Evolutionary conservation across 2,113 vertebrate genomes (phyloP), one percentile per base, ranked within the genome.

Genomic region (Macrotis lagotis): DNA sequence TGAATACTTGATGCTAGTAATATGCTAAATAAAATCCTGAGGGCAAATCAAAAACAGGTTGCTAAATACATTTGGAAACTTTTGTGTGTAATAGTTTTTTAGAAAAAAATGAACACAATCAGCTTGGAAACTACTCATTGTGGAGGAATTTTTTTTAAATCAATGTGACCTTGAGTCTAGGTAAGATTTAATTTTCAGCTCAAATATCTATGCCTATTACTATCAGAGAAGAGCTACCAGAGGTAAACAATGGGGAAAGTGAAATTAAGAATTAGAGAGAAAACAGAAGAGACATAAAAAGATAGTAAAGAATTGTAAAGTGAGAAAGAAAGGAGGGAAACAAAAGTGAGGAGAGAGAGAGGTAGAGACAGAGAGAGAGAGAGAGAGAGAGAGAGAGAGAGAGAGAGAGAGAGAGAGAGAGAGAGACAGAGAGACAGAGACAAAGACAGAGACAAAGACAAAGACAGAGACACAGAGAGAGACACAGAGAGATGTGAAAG

Each of bases 41-140:
- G 88, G 95, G 97, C 48, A 97, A 97, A 98, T 97, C 97, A 93
- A 96, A 97, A 98, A 93, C 97, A 97, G 53, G 50, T 51, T 94
- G 48, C 91, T 95, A 95, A 97, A 97, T 90, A 93, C 47, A 94
- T 97, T 96, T 93, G 51, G 88, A 92, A 95, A 91, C 2, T 66
- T 92, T n/a, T 59, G 2, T 59, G 4, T 91, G 28, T 37, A 83
- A 83, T 83, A 44, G 12, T 91, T 24, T 97, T 66, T 89, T n/a
- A n/a, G n/a, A 26, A 92, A 74, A 48, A 47, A 95, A 92, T 89
- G 48, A 83, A 51, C 92, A 92, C 25, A 91, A 37, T 28, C 24
- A 47, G 59, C 50, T 90, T 91, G 50, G 89, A 91, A 93, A 52
- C 66, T 94, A 47, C 51, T 88, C 16, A 28, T 50, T 44, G 53